Conservation (phyloP, 1,140 invertebrate genomes). For the Oryctes rhinoceros region DNA sequence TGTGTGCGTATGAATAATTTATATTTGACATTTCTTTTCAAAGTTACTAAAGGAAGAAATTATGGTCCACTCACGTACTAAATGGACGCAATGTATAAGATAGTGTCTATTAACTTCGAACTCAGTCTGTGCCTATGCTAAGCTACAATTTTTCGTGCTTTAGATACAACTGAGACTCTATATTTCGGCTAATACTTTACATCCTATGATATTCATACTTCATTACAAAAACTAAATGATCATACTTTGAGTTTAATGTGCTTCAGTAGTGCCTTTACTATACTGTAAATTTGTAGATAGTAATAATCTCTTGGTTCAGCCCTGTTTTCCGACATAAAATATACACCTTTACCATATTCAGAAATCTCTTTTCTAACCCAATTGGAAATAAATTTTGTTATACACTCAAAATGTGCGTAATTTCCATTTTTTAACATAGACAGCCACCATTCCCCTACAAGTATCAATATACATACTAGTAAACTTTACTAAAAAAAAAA, state of each 20-base stretch:
- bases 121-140: no score
- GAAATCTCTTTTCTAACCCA: constrained; percentile 65
- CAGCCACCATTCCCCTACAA: constrained; percentile 66
- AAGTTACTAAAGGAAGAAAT: no score
- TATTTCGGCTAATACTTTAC: no score
- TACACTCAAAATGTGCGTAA: constrained; percentile 56
- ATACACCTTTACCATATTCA: constrained; percentile 64
- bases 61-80: no score
- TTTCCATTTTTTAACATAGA: constrained; percentile 64
- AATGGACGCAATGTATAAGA: no score
- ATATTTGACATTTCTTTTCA: no score
- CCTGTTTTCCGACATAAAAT: constrained; percentile 63
- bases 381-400: constrained; percentile 64
- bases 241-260: constrained; percentile 61
- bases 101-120: no score
- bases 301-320: constrained; percentile 66
- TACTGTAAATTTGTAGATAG: constrained; percentile 64
- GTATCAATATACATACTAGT: constrained; percentile 54
- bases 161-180: no score
- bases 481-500: not conserved
- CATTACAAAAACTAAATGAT: not conserved
- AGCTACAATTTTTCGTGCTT: no score
- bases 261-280: constrained; percentile 64
- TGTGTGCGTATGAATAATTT: no score
- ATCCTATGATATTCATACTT: no score